Evolutionary conservation across 2,888 invertebrate genomes (phyloP), one percentile per base, ranked within the genome.

Genomic region (Leptopilina drosophilae): DNA sequence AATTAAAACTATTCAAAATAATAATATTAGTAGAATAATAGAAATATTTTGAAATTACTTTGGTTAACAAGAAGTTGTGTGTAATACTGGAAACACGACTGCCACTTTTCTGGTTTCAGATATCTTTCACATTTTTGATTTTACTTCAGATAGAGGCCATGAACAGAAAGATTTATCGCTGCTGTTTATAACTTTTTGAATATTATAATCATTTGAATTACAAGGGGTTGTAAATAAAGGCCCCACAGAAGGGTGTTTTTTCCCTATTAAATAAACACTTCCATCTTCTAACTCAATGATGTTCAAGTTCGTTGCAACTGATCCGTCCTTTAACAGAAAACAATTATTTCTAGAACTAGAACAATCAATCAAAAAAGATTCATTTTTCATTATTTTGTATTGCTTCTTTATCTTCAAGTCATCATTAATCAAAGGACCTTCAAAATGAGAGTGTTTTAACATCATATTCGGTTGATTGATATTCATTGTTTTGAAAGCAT

Each of bases 221-320:
- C 64, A 53, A 53, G 77, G 77, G 46, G 40, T 49, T 53, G 49
- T 49, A 56, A 64, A 66, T 40, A 77, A 64, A 66, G 64, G 49
- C 26, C 65, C 77, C 20, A 49, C 2, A 40, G 42, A 77, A 14
- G 3, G 14, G 9, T 64, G 56, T 65, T 77, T 5, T 12, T 77
- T 77, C 53, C 77, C 77, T 64, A 77, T 64, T 66, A 77, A 49
- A 53, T 65, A 77, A 46, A 66, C 20, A 26, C 33, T 53, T 14
- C 26, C 49, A 6, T 64, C 56, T 12, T 40, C 69, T 15, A 5
- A 59, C 69, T 78, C 56, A 62, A 78, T 64, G 26, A 78, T 69
- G 59, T 78, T 78, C 59, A 42, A 40, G 56, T 12, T 20, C n/a
- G 64, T 26, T n/a, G 40, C 62, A 59, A 66, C 56, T 40, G 59